Evolutionary conservation across 1,140 invertebrate genomes (phyloP).

Genomic region (Mycetomoellerius zeteki): DNA sequence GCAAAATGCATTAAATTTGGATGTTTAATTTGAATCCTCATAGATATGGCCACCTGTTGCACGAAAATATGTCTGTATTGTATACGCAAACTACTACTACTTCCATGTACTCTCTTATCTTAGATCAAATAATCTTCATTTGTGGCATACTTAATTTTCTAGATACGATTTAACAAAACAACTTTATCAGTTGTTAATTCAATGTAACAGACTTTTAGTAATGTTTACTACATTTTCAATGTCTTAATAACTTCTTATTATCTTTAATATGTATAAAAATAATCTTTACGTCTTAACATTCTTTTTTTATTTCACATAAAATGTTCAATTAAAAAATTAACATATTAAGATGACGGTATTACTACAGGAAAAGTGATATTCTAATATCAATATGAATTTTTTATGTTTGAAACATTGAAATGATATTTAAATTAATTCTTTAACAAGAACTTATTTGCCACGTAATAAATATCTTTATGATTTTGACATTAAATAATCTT

Average conservation of each 20-base stretch:
- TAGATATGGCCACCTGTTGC: conserved; percentile 72
- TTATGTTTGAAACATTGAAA: background rate
- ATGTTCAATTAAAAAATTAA: background rate
- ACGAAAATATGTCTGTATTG: conserved; percentile 68
- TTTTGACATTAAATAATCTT: background rate
- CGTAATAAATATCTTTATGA: background rate
- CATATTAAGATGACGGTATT: background rate
- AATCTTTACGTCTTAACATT: background rate
- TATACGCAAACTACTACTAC: conserved; percentile 52
- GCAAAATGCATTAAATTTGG: conserved; percentile 19
- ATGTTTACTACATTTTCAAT: background rate
- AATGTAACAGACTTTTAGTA: background rate
- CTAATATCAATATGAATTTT: background rate
- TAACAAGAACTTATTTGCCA: background rate
- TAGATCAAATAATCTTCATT: conserved; percentile 21
- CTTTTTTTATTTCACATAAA: background rate
- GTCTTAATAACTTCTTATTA: background rate
- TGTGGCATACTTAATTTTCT: background rate
- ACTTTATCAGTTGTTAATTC: background rate
- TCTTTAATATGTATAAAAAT: background rate
- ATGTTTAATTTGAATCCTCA: conserved; percentile 55
- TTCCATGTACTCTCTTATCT: conserved; percentile 26
- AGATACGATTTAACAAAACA: background rate
- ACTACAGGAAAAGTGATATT: background rate
- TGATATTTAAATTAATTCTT: background rate